Base-by-base conservation (phyloP, 2,888 invertebrate species). In the Deilephila elpenor region DNA sequence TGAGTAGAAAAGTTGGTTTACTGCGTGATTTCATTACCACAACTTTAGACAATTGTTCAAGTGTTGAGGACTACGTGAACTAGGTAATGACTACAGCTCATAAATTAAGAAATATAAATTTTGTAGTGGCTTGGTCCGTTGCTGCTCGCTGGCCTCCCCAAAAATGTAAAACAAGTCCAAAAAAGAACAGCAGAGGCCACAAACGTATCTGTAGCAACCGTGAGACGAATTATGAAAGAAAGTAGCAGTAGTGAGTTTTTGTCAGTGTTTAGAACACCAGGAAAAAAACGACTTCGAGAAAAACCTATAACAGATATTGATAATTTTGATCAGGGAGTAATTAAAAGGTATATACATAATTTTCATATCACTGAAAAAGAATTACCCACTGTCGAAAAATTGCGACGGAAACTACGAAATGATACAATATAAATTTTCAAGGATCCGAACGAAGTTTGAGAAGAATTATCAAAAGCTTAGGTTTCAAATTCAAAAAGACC, bases 241-340 rank as follows among this genome's bases (percentile, higher is more conserved):
- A n/a, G 59, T 59, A n/a, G n/a, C 2, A 59, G 20, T 20, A 3
- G n/a, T 4, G 59, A 59, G 19, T n/a, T 5, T 59, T 4, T 6
- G n/a, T 6, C 59, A 59, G 59, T n/a, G n/a, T 59, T 59, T 25
- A 25, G n/a, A 20, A 3, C 59, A 59, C 59, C 59, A n/a, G 19
- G n/a, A 3, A 59, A 59, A n/a, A 59, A 20, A 59, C 59, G n/a
- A n/a, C 59, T 20, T 5, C 19, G 59, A 59, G 59, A n/a, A 20
- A 59, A 59, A n/a, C 19, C 59, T 5, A 25, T 59, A n/a, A 59
- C 59, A n/a, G 59, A 5, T 59, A 7, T 59, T 59, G 59, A 59
- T 59, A 37, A 17, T 17, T 53, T 70, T 59, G 20, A 59, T 59
- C 60, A 60, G 67, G 70, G 51, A 60, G 59, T 34, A 70, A n/a